These are phyloP conservation scores for Enteromius anoplus DNA, from an alignment of 2,797 vertebrate genomes.

Conservation along the genomic window DNA sequence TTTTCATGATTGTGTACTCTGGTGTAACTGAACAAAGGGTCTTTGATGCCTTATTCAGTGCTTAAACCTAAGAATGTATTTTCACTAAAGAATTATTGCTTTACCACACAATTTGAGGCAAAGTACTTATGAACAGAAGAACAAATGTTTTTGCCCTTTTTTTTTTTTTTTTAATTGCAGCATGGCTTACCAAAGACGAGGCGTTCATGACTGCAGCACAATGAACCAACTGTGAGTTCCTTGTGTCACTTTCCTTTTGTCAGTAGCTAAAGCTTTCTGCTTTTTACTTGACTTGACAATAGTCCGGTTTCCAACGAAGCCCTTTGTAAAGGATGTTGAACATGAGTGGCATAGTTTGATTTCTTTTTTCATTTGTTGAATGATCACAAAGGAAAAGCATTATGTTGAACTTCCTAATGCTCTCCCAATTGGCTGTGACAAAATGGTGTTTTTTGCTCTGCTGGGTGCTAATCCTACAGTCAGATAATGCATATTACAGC, in stretches of 20 bases:
- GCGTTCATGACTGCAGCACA: constrained; percentile 11
- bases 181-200: background rate
- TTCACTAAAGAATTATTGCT: background rate
- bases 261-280: background rate
- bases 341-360: constrained; percentile 63
- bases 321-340: constrained; percentile 8
- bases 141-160: constrained; percentile 9
- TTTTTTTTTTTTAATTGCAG: no score
- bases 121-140: constrained; percentile 6
- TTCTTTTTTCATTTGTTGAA: constrained; percentile 68
- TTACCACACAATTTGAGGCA: constrained; percentile 7
- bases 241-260: constrained; percentile 18
- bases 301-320: background rate
- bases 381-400: constrained; percentile 70
- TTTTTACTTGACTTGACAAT: constrained; percentile 19
- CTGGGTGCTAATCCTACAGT: constrained; percentile 76
- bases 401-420: constrained; percentile 64
- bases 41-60: constrained; percentile 15
- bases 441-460: constrained; percentile 73
- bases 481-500: constrained; percentile 74
- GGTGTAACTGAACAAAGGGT: constrained; percentile 19
- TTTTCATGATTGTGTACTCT: constrained; percentile 51
- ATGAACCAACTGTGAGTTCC: constrained; percentile 2
- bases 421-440: constrained; percentile 71
- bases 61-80: background rate